A percentile compares a stretch with the other conserved stretches of the same genome.
Conservation (phyloP, 2,888 invertebrate species). For the Idaea aversata region DNA sequence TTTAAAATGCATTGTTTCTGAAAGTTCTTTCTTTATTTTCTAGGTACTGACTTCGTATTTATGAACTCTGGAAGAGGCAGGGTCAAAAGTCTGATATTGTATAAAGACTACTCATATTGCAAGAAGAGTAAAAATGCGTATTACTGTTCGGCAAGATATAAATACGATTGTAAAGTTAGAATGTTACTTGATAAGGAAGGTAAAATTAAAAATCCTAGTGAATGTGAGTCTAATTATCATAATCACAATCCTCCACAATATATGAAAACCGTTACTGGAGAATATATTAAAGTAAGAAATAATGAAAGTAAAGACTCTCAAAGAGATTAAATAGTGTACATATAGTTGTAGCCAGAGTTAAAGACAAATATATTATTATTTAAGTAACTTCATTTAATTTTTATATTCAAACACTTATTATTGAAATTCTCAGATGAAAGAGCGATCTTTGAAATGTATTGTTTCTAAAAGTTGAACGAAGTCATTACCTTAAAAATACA, state of each 20-base stretch:
- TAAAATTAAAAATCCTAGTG: no score
- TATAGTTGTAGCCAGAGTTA: not conserved
- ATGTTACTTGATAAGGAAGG: conserved; percentile 3
- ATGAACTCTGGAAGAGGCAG: no score
- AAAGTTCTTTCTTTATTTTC: no score
- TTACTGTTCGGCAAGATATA: conserved; percentile 23
- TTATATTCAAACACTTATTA: no score
- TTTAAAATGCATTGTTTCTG: no score
- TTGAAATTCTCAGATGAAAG: no score
- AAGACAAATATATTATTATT: no score
- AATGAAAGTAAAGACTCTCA: not conserved
- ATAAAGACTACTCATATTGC: conserved; percentile 19
- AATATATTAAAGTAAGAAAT: not conserved
- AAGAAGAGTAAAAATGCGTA: conserved; percentile 8
- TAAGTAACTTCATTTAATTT: no score
- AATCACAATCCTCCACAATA: conserved; percentile 5
- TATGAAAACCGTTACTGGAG: not conserved
- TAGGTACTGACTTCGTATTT: no score
- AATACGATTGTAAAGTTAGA: conserved; percentile 1
- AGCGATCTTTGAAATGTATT: no score
- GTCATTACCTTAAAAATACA: no score
- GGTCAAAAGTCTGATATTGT: conserved; percentile 13
- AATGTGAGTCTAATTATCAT: not conserved
- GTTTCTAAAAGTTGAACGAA: no score
- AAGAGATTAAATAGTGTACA: not conserved